Evolutionary conservation across 2,888 invertebrate genomes (phyloP).

Genomic region (Atrina japonica): DNA sequence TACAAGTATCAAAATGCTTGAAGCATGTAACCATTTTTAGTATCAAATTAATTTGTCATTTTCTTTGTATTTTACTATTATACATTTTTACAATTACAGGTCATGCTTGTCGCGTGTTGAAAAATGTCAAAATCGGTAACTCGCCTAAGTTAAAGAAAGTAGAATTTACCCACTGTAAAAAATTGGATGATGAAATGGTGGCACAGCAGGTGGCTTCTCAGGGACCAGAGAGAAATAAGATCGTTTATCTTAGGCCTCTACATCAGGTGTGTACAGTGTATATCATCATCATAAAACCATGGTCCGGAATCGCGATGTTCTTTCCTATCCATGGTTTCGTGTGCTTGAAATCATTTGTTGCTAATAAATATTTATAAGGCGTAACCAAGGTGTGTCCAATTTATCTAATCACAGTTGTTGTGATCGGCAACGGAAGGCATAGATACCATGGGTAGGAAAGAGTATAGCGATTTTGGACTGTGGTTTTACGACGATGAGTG

Average conservation of each 20-base stretch:
- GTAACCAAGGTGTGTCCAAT: no score
- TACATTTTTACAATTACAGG: conserved; percentile 36
- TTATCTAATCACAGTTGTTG: no score
- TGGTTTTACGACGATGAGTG: no score
- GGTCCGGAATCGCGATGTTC: no score
- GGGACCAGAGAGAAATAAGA: conserved; percentile 47
- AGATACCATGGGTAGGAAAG: no score
- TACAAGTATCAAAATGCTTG: no score
- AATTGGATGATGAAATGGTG: conserved; percentile 56
- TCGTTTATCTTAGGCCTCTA: conserved; percentile 64
- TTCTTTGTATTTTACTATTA: not conserved
- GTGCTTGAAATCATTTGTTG: no score
- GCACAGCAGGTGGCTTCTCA: conserved; percentile 55
- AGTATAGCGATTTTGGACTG: no score
- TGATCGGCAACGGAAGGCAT: no score
- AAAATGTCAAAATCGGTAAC: conserved; percentile 53
- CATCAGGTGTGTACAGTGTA: conserved; percentile 46
- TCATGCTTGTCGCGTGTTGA: conserved; percentile 63
- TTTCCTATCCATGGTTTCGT: no score
- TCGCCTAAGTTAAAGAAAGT: conserved; percentile 52
- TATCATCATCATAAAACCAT: no score
- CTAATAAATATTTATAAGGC: no score
- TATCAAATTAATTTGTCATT: not conserved
- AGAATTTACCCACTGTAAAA: conserved; percentile 64
- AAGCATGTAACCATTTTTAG: not conserved